Conservation (phyloP, 2,888 invertebrate species). For the Ormyrus thymus region DNA sequence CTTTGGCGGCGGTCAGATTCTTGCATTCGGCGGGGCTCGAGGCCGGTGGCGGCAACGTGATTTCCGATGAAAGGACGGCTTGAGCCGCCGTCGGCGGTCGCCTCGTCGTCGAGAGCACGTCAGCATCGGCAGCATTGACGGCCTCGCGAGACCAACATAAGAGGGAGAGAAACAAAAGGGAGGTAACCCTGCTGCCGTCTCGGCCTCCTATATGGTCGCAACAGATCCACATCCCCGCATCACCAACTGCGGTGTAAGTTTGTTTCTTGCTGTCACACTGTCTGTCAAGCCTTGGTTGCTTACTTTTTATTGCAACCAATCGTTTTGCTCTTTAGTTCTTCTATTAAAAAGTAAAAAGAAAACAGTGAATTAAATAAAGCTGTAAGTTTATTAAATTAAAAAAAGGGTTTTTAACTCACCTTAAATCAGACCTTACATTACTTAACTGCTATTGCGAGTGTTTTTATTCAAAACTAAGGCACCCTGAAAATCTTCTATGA, state of each 20-base stretch:
- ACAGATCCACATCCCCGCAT: constrained; percentile 75
- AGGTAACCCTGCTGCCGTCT: constrained; percentile 66
- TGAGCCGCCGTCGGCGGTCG: constrained; percentile 4
- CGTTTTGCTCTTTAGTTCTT: too few relatives aligned
- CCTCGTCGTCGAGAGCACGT: constrained; percentile 1
- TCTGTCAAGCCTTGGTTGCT: not conserved
- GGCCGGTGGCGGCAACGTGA: constrained; percentile 69
- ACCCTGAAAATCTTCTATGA: constrained; percentile 22
- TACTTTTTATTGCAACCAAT: too few relatives aligned
- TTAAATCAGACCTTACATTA: constrained; percentile 19
- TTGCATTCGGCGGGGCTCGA: constrained; percentile 67
- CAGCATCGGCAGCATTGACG: constrained; percentile 69
- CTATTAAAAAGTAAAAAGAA: too few relatives aligned
- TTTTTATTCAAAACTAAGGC: constrained; percentile 41
- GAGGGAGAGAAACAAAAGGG: constrained; percentile 65
- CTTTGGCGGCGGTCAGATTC: constrained; percentile 69
- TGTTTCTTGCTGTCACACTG: not conserved
- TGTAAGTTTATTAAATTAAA: too few relatives aligned
- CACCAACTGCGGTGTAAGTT: constrained; percentile 58
- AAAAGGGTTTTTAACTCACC: not conserved
- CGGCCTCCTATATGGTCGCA: constrained; percentile 70
- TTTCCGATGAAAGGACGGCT: constrained; percentile 66
- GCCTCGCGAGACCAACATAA: constrained; percentile 66
- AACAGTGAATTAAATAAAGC: too few relatives aligned
- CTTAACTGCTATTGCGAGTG: not conserved